Conservation (phyloP, 2,888 invertebrate genomes). For the Harmothoe impar region DNA sequence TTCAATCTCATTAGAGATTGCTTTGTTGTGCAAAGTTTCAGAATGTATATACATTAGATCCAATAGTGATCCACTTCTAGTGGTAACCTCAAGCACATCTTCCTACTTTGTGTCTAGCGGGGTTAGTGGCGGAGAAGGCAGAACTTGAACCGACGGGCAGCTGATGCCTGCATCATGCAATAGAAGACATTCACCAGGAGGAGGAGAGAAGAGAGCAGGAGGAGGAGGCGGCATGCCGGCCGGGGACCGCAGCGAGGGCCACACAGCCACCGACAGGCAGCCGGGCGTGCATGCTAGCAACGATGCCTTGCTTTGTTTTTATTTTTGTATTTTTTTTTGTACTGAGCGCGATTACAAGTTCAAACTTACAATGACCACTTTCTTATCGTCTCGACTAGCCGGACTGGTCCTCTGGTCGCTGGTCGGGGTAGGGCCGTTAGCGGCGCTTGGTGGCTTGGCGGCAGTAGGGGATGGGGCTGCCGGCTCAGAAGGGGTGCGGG, state of each 20-base stretch:
- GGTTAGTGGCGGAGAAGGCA: not conserved
- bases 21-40: no score
- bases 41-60: no score
- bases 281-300: not conserved
- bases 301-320: not conserved
- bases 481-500: not conserved
- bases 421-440: conserved; percentile 16
- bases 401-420: conserved; percentile 34
- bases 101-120: not conserved
- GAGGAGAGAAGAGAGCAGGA: not conserved
- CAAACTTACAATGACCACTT: conserved; percentile 59
- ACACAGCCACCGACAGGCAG: not conserved
- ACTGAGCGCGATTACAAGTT: conserved; percentile 16
- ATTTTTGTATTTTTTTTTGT: no score
- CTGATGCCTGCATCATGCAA: no score
- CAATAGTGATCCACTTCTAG: no score
- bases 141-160: no score
- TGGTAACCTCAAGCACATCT: no score
- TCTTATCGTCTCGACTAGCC: conserved; percentile 51
- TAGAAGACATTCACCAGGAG: not conserved
- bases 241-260: not conserved
- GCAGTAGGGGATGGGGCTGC: not conserved
- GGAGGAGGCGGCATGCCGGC: not conserved
- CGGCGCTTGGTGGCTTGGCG: not conserved
- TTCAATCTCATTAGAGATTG: no score